phyloP scores from a whole-genome alignment of 2,113 vertebrate species.

The Eonycteris spelaea region DNA sequence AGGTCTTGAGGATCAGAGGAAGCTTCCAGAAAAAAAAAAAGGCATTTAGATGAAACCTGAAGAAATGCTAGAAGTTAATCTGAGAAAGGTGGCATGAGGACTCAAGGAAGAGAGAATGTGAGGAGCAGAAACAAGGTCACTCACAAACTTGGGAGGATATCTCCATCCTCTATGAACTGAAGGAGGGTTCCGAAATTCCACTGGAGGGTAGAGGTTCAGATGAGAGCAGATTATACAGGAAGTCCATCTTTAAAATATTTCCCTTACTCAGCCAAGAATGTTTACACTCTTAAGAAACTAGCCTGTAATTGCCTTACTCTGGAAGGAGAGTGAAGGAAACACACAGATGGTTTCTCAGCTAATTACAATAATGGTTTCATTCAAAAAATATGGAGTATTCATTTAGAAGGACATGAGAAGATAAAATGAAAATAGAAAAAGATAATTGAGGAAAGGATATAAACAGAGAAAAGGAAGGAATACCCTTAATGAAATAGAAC shows the following conservation, averaged over 20 bases:
- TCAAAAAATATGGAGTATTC: accelerated
- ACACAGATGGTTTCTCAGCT: not conserved
- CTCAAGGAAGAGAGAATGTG: not conserved
- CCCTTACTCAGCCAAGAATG: not conserved
- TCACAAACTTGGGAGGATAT: not conserved
- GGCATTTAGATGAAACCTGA: not conserved
- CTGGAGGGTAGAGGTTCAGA: not conserved
- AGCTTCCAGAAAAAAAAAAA: not conserved
- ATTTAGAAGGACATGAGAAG: not conserved
- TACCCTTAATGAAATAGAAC: not conserved
- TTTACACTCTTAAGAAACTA: not conserved
- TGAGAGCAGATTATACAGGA: not conserved
- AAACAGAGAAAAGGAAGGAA: not conserved
- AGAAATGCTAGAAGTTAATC: not conserved
- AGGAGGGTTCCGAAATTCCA: not conserved
- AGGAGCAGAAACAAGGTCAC: not conserved
- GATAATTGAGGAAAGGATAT: not conserved
- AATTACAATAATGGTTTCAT: not conserved
- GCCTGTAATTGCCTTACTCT: not conserved
- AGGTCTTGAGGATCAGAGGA: not conserved
- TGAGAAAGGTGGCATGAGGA: not conserved
- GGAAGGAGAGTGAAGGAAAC: not conserved
- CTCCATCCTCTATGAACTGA: not conserved
- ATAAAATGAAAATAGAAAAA: not conserved
- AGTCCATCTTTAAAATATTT: not conserved